Evolutionary conservation across 2,888 invertebrate genomes (phyloP).

Genomic region (Brassicogethes aeneus): DNA sequence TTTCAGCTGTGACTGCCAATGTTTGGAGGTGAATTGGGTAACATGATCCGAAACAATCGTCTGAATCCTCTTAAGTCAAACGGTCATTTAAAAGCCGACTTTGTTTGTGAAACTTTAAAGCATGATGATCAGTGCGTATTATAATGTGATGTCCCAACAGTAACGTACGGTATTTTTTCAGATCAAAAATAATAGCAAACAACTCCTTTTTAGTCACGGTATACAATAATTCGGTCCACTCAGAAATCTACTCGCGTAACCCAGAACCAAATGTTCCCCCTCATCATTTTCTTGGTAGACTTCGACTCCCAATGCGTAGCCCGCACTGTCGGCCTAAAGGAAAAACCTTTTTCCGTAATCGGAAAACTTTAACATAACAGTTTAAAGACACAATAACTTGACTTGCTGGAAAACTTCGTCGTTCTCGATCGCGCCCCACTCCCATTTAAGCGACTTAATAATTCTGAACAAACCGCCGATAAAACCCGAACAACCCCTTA

Average conservation of each 20-base stretch:
- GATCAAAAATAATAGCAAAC: constrained; percentile 8
- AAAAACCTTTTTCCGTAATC: constrained; percentile 4
- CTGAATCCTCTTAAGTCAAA: neutral
- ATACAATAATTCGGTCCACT: constrained; percentile 3
- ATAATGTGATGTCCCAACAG: constrained; percentile 7
- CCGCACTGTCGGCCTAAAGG: constrained; percentile 8
- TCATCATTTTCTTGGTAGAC: constrained; percentile 6
- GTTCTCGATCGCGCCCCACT: constrained; percentile 7
- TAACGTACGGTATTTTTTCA: constrained; percentile 7
- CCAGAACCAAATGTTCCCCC: constrained; percentile 6
- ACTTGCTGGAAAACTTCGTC: constrained; percentile 6
- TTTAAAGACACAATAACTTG: constrained; percentile 7
- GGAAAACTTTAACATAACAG: constrained; percentile 10
- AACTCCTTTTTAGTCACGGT: constrained; percentile 10
- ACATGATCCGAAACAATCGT: neutral
- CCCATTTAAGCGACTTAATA: constrained; percentile 9
- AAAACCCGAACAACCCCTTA: constrained; percentile 9
- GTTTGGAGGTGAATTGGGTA: constrained; percentile 5
- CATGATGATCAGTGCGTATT: constrained; percentile 14
- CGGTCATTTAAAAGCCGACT: constrained; percentile 3
- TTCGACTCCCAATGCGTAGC: constrained; percentile 7
- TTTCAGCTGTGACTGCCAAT: constrained; percentile 9
- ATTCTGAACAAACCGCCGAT: constrained; percentile 6
- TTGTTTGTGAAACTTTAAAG: constrained; percentile 10
- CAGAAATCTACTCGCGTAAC: constrained; percentile 5